phyloP scores from a whole-genome alignment of 2,797 vertebrate genomes.

The Dryobates pubescens region DNA sequence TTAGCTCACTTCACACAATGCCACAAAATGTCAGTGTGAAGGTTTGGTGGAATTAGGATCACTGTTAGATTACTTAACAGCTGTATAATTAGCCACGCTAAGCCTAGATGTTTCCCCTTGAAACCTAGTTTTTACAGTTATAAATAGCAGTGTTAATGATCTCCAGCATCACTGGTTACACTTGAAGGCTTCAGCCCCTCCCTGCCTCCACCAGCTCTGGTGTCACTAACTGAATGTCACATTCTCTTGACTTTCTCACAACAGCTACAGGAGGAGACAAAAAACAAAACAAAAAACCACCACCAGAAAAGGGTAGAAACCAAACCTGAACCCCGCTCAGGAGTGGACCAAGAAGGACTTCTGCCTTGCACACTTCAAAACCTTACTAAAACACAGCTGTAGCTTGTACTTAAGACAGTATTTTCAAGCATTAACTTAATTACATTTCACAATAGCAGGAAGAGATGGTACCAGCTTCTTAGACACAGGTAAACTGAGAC shows the following conservation, averaged over 20 bases:
- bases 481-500: slow-evolving; percentile 47
- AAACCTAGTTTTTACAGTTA: slow-evolving; percentile 50
- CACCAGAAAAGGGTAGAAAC: not conserved
- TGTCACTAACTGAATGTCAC: slow-evolving; percentile 59
- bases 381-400: not conserved
- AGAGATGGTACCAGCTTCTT: not conserved
- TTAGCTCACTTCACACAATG: not conserved
- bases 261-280: not conserved
- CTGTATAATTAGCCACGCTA: slow-evolving; percentile 48
- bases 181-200: not conserved
- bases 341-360: not conserved
- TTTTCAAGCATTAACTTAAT: slow-evolving; percentile 23
- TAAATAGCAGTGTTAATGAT: slow-evolving; percentile 61
- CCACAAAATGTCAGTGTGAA: not conserved
- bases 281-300: not conserved
- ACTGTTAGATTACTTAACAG: slow-evolving; percentile 50
- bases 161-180: slow-evolving; percentile 9
- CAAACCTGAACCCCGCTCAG: not conserved
- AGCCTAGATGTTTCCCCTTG: slow-evolving; percentile 50
- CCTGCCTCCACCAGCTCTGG: not conserved
- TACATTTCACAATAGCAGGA: not conserved
- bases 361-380: not conserved
- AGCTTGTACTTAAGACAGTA: not conserved
- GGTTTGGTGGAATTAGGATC: slow-evolving; percentile 43
- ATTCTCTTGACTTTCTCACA: slow-evolving; percentile 12